Percentiles rank a stretch among this genome's conserved stretches.
Evolutionary conservation across 92 coral and sea anemone species (phyloP).

Genomic region (Virgularia gustaviana): DNA sequence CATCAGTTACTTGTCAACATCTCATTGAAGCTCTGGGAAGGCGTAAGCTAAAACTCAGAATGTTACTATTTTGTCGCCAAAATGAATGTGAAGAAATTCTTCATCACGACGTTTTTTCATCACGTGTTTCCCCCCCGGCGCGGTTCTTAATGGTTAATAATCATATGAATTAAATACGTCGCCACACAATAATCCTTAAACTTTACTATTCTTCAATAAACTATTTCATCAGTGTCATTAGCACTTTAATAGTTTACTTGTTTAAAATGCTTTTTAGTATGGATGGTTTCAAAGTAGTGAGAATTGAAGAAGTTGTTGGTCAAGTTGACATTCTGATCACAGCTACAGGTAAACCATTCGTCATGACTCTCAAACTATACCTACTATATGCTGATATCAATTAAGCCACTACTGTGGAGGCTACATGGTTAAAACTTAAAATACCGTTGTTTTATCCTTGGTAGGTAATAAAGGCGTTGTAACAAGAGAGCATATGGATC

Average conservation of each 20-base stretch:
- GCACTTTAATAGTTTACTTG: neutral
- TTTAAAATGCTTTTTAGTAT: conserved; percentile 68
- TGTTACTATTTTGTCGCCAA: too few relatives aligned
- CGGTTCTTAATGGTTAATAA: too few relatives aligned
- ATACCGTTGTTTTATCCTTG: neutral
- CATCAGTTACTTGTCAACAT: too few relatives aligned
- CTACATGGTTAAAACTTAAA: neutral
- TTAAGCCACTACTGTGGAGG: neutral
- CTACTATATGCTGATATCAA: neutral
- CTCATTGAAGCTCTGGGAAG: too few relatives aligned
- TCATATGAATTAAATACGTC: too few relatives aligned
- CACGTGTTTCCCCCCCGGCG: too few relatives aligned
- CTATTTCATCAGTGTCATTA: too few relatives aligned
- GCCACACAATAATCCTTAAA: too few relatives aligned
- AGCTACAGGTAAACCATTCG: conserved; percentile 74
- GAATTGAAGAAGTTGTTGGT: conserved; percentile 81
- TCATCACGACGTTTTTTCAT: too few relatives aligned
- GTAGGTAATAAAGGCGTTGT: conserved; percentile 95
- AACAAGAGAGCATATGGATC: conserved; percentile 92
- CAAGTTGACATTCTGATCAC: conserved; percentile 93
- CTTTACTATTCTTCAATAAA: too few relatives aligned
- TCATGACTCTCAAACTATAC: neutral
- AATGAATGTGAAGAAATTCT: too few relatives aligned
- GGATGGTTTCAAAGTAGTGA: conserved; percentile 99
- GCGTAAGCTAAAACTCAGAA: too few relatives aligned